phyloP scores from a whole-genome alignment of 2,113 vertebrate genomes.

The Sminthopsis crassicaudata region DNA sequence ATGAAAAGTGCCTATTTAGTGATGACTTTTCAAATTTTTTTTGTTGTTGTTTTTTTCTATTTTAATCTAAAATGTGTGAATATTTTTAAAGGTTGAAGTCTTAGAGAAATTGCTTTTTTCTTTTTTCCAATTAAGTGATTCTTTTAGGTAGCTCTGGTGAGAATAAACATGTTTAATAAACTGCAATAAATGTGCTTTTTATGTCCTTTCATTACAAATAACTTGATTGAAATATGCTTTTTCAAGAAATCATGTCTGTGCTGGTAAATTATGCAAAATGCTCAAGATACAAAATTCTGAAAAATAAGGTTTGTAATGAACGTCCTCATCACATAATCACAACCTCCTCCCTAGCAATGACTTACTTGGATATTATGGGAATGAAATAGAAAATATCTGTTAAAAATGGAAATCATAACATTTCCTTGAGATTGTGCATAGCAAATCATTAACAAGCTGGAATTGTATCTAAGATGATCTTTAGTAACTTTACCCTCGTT shows the following conservation, averaged over 20 bases:
- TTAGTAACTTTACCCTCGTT: not conserved
- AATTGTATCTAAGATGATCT: constrained; percentile 47
- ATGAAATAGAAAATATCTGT: constrained; percentile 49
- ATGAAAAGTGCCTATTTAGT: constrained; percentile 32
- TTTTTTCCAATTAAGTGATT: constrained; percentile 38
- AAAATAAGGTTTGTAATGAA: constrained; percentile 33
- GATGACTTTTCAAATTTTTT: constrained; percentile 34
- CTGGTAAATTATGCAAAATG: constrained; percentile 51
- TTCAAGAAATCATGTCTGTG: constrained; percentile 38
- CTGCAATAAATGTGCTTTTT: constrained; percentile 41
- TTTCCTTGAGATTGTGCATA: constrained; percentile 43
- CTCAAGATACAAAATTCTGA: constrained; percentile 11
- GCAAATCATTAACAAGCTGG: constrained; percentile 48
- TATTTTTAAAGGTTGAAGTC: constrained; percentile 40
- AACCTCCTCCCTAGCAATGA: constrained; percentile 11
- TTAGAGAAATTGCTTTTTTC: constrained; percentile 30
- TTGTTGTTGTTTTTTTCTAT: constrained; percentile 38
- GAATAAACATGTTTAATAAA: constrained; percentile 45
- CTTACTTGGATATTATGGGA: not conserved
- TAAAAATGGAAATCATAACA: constrained; percentile 37
- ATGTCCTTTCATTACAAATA: constrained; percentile 54
- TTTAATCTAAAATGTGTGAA: constrained; percentile 52
- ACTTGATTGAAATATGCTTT: constrained; percentile 37
- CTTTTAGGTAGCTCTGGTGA: constrained; percentile 50
- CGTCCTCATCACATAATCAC: constrained; percentile 33